Base-by-base conservation (phyloP, 2,113 vertebrate species). In the Rhinoderma darwinii region DNA sequence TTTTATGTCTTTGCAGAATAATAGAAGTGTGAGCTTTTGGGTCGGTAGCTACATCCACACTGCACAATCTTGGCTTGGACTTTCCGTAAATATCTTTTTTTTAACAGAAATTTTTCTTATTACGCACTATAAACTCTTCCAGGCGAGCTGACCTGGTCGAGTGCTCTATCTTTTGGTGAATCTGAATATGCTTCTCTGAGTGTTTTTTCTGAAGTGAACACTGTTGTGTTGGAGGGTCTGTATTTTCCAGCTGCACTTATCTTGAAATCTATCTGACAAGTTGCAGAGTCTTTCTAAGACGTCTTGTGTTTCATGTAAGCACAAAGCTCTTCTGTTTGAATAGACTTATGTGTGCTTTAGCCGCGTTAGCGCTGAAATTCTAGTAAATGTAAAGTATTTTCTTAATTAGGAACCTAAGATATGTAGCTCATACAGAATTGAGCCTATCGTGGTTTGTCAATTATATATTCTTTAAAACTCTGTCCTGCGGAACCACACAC, bases 211-310 rank as follows among this genome's bases (percentile, higher is more conserved):
- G 18, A 51, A 77, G 27, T 51, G 3, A 30, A 27, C 25, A 61
- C 54, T 80, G 77, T 35, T 12, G 39, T 17, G 20, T 27, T 25
- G 61, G 12, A 41, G 54, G 25, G 32, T 39, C 25, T 27, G 56
- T 10, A 15, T 27, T 63, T 30, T 37, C 20, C 44, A 43, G n/a
- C 27, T 63, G n/a, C 51, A 66, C 37, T 82, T 82, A 63, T 63
- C 79, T 63, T 18, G 39, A 25, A 59, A 66, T 63, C 56, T 18
- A 66, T 82, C 79, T 63, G 79, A 82, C 79, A 63, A n/a, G 14
- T 30, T 80, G 32, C 54, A 43, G 20, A 54, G 20, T 63, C 63
- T 41, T 18, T 59, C 35, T 41, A 43, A 63, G 78, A 17, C 25
- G 59, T 44, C 56, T 43, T 61, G 14, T 30, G 25, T 63, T 82